Base-by-base conservation (phyloP, 2,797 vertebrate genomes). In the Ambastaia sidthimunki region DNA sequence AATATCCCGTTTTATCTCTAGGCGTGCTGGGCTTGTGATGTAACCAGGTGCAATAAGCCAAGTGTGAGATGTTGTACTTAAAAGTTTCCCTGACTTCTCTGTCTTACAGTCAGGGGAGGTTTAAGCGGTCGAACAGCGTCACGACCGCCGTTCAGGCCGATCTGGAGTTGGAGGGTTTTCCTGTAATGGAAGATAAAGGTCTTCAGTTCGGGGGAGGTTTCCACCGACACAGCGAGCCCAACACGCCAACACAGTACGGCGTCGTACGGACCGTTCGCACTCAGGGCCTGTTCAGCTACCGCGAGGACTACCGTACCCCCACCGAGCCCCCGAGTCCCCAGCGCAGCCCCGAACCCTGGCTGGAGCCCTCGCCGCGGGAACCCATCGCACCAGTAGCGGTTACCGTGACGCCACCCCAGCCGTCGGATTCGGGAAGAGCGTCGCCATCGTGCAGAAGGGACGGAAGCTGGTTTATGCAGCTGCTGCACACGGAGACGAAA, bases 81-180 rank as follows among this genome's bases (percentile, higher is more conserved):
- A 37, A 37, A 37, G 34, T 28, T 73, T 47, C n/a, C n/a, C n/a
- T n/a, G n/a, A n/a, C n/a, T n/a, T n/a, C n/a, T n/a, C 19, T 74
- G 41, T 28, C 21, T 65, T 28, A 10, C 91, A 99, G 98, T 65
- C 96, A 97, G 0, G 97, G 96, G 71, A 93, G 98, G 82, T 99
- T 99, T 90, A 99, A 99, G 86, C 96, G 98, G 50, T 99, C 98
- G 12, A 99, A 99, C 92, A 99, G 98, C 0, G 98, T 99, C 79
- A 99, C 98, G 0, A 94, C 98, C 12, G 96, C 93, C 0, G 98
- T 99, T 69, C 98, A 99, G 89, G 98, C 98, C 0, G 98, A 99
- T 89, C 86, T 99, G 90, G 98, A 99, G 89, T 89, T 97, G 89
- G 98, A 99, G 87, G 96, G 96, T 80, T 98, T 98, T 89, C 96